phyloP scores from a whole-genome alignment of 2,113 vertebrate species.

The Anseranas semipalmata region DNA sequence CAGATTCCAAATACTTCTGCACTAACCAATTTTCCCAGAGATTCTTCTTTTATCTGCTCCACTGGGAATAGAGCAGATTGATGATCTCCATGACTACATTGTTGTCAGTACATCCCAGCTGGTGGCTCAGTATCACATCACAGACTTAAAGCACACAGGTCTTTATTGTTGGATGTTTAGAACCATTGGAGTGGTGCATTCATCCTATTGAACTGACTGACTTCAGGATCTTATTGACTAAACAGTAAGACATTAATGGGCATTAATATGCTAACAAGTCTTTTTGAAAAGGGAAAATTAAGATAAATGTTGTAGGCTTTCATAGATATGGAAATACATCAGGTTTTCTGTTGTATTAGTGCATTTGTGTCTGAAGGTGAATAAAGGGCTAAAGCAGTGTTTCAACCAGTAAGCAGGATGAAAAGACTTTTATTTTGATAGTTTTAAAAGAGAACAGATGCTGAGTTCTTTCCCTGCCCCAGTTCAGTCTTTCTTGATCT shows the following conservation, averaged over 20 bases:
- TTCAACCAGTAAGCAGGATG: not conserved
- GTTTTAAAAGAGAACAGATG: not conserved
- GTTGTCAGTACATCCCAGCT: constrained; percentile 49
- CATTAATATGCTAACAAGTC: constrained; percentile 56
- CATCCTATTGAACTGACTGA: constrained; percentile 16
- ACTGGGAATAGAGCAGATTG: constrained; percentile 23
- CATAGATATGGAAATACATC: constrained; percentile 9
- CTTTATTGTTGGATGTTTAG: constrained; percentile 11
- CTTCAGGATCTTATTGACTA: constrained; percentile 29
- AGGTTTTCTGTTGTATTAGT: not conserved
- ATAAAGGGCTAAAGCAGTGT: not conserved
- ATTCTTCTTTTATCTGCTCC: constrained; percentile 31
- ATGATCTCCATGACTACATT: constrained; percentile 52
- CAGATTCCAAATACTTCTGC: constrained; percentile 10
- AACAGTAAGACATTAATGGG: constrained; percentile 16
- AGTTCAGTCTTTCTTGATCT: not conserved
- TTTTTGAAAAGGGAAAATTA: constrained; percentile 21
- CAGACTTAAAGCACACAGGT: constrained; percentile 9
- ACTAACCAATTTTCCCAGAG: constrained; percentile 41
- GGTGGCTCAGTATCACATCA: constrained; percentile 34
- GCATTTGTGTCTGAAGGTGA: not conserved
- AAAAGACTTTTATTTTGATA: not conserved
- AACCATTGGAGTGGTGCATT: constrained; percentile 3
- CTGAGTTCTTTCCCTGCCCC: not conserved
- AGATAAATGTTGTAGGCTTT: constrained; percentile 18